These are phyloP conservation scores for Clinocottus analis DNA, from an alignment of 2,113 vertebrate species.

Conservation along the genomic window DNA sequence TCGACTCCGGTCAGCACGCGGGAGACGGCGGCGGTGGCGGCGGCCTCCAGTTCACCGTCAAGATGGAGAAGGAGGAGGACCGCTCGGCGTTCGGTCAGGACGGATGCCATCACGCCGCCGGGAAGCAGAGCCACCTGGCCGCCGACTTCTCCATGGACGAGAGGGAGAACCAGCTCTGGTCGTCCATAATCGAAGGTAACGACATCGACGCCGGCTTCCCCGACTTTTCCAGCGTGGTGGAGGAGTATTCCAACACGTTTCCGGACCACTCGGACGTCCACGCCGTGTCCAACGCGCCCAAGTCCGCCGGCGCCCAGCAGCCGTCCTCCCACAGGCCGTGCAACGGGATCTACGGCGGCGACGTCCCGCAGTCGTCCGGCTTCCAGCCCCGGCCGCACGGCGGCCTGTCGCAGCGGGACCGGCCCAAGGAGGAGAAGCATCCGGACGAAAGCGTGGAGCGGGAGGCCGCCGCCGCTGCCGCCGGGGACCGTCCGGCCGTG, in stretches of 20 bases:
- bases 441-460: neutral
- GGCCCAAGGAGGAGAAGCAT: constrained; percentile 50
- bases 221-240: constrained; percentile 77
- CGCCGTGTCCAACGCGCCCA: constrained; percentile 15
- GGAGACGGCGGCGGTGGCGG: constrained; percentile 47
- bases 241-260: constrained; percentile 73
- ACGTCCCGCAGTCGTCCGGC: constrained; percentile 39
- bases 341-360: constrained; percentile 58
- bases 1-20: constrained; percentile 29
- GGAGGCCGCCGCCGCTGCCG: neutral
- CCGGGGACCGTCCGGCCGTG: neutral
- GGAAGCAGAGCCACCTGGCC: constrained; percentile 45
- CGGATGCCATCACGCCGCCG: constrained; percentile 61
- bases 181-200: constrained; percentile 69
- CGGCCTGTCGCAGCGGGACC: constrained; percentile 26
- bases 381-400: constrained; percentile 40
- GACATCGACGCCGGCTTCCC: constrained; percentile 77
- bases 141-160: constrained; percentile 72
- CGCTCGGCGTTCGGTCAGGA: constrained; percentile 50
- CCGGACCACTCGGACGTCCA: constrained; percentile 53
- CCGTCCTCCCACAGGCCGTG: constrained; percentile 55
- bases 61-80: constrained; percentile 75
- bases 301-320: constrained; percentile 20
- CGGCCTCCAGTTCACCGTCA: constrained; percentile 65
- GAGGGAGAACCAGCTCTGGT: constrained; percentile 75